Evolutionary conservation across 2,888 invertebrate species (phyloP).

Genomic region (Selenia dentaria): DNA sequence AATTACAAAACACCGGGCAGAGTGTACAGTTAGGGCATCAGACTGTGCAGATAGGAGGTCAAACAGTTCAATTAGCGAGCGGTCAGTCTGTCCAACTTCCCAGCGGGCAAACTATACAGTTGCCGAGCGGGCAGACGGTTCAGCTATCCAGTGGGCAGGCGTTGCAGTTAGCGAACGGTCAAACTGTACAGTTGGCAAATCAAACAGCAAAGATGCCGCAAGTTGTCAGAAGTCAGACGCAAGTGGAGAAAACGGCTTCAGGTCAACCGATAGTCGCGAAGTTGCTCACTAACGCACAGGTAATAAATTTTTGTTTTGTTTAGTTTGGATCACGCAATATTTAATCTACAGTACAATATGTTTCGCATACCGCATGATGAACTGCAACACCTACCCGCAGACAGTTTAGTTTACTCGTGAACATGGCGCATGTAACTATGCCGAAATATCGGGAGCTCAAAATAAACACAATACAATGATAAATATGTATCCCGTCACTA

Average conservation of each 20-base stretch:
- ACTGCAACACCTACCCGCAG: too few relatives aligned
- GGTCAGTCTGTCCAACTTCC: conserved; percentile 59
- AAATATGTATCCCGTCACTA: too few relatives aligned
- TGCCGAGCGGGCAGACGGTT: conserved; percentile 76
- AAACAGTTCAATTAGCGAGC: conserved; percentile 71
- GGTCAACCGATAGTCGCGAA: conserved; percentile 88
- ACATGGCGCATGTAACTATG: too few relatives aligned
- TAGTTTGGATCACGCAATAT: too few relatives aligned
- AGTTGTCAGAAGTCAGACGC: conserved; percentile 63
- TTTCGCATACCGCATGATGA: too few relatives aligned
- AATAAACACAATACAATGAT: too few relatives aligned
- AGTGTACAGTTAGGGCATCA: conserved; percentile 44
- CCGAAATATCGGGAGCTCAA: too few relatives aligned
- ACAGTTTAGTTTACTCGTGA: too few relatives aligned
- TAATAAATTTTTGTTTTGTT: conserved; percentile 44
- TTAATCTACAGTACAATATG: too few relatives aligned
- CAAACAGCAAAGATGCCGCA: conserved; percentile 62
- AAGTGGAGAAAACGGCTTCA: conserved; percentile 57
- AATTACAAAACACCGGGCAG: conserved; percentile 37
- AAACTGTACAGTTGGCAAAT: conserved; percentile 67
- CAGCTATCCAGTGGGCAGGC: conserved; percentile 67
- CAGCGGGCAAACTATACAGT: conserved; percentile 64
- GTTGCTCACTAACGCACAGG: conserved; percentile 89
- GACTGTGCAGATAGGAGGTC: conserved; percentile 57
- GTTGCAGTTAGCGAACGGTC: conserved; percentile 63